Base-by-base conservation (phyloP, 2,888 invertebrate species). In the Melanostoma mellinum region DNA sequence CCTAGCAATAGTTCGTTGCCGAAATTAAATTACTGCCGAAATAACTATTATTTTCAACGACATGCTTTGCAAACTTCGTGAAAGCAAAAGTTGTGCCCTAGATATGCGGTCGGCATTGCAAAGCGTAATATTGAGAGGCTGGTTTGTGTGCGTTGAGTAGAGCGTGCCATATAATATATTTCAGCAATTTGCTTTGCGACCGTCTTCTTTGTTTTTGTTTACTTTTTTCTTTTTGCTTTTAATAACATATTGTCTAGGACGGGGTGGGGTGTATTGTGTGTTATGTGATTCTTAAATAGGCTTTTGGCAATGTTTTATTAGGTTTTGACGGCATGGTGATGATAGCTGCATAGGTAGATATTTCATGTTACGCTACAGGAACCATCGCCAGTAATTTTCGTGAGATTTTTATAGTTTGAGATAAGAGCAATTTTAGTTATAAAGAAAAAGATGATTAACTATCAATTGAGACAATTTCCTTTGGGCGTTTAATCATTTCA, bases 131-230 rank as follows among this genome's bases (percentile, higher is more conserved):
- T 38, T 60, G 1, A 20, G 1, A 35, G 30, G 4, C 6, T 53
- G 44, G 46, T 46, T 9, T 52, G 46, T 81, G 9, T 55, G 53
- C 3, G 60, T 44, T 65, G 60, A 61, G 53, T 71, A 67, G 60
- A 81, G 81, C 71, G 67, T 81, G 67, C 53, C 55, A 53, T 68
- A 60, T 42, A 38, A 73, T 68, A 63, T 77, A 53, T 84, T 74
- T 46, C 48, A 63, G 58, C 38, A 52, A 60, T 67, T 84, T 53
- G 60, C 60, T 67, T 84, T 75, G 55, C 6, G 56, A 2, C 55
- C 40, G n/a, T 71, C 60, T 84, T 74, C 74, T 79, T 67, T 75
- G 84, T 71, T 84, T 79, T 75, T 84, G 74, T 84, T 84, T 84
- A 79, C 65, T 65, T 65, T 60, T 55, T 10, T 38, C 63, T 65